Base-by-base conservation (phyloP, 2,888 invertebrate species). In the Caenorhabditis becei region DNA sequence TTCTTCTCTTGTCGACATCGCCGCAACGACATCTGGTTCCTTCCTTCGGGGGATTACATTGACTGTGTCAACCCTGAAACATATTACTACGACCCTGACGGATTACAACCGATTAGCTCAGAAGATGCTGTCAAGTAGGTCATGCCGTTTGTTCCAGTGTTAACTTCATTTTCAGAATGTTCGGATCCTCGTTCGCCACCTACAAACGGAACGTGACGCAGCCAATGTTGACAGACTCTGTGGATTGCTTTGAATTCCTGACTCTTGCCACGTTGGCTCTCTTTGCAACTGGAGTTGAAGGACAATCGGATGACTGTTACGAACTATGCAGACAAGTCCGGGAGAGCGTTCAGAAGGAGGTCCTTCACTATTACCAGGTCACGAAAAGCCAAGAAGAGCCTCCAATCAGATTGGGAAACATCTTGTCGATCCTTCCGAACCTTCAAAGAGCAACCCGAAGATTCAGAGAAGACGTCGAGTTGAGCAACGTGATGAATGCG, bases 11-110 rank as follows among this genome's bases (percentile, higher is more conserved):
- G 63, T 16, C 24, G 74, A 10, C 44, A 79, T 10, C 67, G 72
- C 16, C 47, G 83, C 44, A 79, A 79, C 35, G 84, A 85, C 54
- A 82, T 85, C 23, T 51, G 78, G 16, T 63, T 71, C 23, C 35
- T 85, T 10, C 77, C 81, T 0, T 77, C 81, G 16, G 83, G 83
- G 4, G 83, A 85, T 32, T 85, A 77, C 51, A 82, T 85, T 20
- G 83, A 85, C 35, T 75, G 79, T 26, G 28, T 37, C 0, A 70
- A 70, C 24, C 83, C 82, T 11, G 83, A 77, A 23, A 83, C 81
- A 0, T 85, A 81, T 37, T 85, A 83, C 56, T 49, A 62, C 16
- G 84, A 85, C 44, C 69, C 69, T 1, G 77, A 77, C 1, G 81
- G 77, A 5, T n/a, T 41, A 14, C 84, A 85, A 53, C 51, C 69